Evolutionary conservation across 2,797 vertebrate species (phyloP).

Genomic region (Hippoglossus hippoglossus): DNA sequence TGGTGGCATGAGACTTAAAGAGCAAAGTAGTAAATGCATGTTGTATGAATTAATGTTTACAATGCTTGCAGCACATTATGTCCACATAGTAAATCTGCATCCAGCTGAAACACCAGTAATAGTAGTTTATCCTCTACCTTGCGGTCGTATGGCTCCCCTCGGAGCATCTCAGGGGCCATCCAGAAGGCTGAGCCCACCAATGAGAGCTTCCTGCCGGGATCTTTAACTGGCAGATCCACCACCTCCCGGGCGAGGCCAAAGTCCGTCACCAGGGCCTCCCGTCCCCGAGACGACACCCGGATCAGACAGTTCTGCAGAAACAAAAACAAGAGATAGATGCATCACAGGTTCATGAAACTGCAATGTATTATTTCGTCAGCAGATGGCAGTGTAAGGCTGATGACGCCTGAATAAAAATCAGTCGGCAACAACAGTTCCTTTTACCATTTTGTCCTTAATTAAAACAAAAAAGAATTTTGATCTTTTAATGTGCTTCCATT

Average conservation of each 20-base stretch:
- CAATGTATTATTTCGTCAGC: slow-evolving; percentile 20
- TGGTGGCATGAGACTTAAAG: no score
- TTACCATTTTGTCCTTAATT: no score
- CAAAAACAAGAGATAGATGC: background rate
- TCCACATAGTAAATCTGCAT: no score
- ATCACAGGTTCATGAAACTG: background rate
- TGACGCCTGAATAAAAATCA: background rate
- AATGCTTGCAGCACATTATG: no score
- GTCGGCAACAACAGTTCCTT: background rate
- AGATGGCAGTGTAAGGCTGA: slow-evolving; percentile 53
- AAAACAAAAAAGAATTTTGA: background rate
- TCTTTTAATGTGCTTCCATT: background rate
- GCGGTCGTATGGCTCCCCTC: slow-evolving; percentile 90
- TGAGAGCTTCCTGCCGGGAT: slow-evolving; percentile 87
- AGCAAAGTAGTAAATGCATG: no score
- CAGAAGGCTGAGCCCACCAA: slow-evolving; percentile 92
- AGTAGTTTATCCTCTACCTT: slow-evolving; percentile 78
- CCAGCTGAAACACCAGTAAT: background rate
- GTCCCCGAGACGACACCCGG: slow-evolving; percentile 81
- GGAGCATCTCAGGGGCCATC: slow-evolving; percentile 93
- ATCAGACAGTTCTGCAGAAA: slow-evolving; percentile 89
- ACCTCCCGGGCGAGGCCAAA: slow-evolving; percentile 91
- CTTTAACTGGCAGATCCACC: slow-evolving; percentile 85
- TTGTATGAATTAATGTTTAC: no score
- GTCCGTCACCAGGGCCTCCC: slow-evolving; percentile 89